Conservation (phyloP, 2,797 vertebrate species). For the Galaxias olidus region DNA sequence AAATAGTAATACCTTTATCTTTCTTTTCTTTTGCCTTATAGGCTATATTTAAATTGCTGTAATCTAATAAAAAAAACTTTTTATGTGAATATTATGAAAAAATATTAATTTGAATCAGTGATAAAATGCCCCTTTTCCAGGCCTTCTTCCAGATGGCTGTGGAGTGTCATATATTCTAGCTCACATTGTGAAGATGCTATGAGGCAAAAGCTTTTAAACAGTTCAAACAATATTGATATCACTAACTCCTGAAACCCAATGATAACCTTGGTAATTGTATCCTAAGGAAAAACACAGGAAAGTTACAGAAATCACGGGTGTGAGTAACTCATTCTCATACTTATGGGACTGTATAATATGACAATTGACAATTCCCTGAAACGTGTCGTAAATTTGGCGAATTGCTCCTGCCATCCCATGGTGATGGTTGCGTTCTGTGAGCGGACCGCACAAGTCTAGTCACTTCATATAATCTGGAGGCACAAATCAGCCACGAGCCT, state of each 20-base stretch:
- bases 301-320: constrained; percentile 84
- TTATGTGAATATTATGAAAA: constrained; percentile 59
- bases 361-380: constrained; percentile 94
- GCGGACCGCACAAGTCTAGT: constrained; percentile 81
- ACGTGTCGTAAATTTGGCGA: constrained; percentile 91
- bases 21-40: constrained; percentile 30
- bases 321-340: constrained; percentile 89
- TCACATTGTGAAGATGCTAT: constrained; percentile 73
- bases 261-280: constrained; percentile 79
- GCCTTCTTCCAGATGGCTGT: no score
- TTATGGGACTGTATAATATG: constrained; percentile 98
- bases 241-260: constrained; percentile 71
- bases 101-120: constrained; percentile 60
- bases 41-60: constrained; percentile 7
- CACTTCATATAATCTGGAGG: constrained; percentile 90
- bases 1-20: constrained; percentile 39
- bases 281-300: constrained; percentile 85
- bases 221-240: constrained; percentile 80
- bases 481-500: constrained; percentile 87
- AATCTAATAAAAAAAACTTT: constrained; percentile 50
- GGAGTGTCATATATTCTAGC: constrained; percentile 41
- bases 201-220: constrained; percentile 74
- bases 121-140: constrained; percentile 25
- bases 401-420: constrained; percentile 83
- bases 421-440: constrained; percentile 86